Percentiles rank a stretch among this genome's conserved stretches.
phyloP scores from a whole-genome alignment of 2,113 vertebrate species.

The Chinchilla lanigera region DNA sequence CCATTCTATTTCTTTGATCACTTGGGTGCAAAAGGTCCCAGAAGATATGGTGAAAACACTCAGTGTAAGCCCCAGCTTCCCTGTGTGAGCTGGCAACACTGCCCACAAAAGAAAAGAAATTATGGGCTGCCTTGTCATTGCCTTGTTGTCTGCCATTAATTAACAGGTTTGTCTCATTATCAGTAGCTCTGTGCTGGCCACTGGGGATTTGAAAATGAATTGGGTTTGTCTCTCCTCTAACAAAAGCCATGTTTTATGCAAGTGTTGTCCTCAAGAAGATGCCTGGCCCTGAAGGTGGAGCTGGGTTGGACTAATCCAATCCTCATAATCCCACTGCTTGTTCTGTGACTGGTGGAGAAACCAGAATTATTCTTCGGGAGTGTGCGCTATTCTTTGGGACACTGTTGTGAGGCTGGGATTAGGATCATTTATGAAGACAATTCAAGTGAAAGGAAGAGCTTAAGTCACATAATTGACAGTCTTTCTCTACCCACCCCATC shows the following conservation, averaged over 20 bases:
- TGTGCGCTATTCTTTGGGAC: neutral
- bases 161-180: neutral
- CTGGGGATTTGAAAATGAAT: neutral
- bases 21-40: neutral
- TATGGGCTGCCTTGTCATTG: neutral
- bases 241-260: neutral
- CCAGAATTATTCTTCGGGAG: neutral
- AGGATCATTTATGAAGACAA: neutral
- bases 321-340: neutral
- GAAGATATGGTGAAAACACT: neutral
- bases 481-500: neutral
- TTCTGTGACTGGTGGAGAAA: neutral
- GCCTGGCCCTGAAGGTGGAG: neutral
- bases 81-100: neutral
- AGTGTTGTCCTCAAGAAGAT: neutral
- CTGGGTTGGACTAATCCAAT: neutral
- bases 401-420: neutral
- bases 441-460: neutral
- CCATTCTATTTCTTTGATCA: neutral
- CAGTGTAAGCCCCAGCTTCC: neutral
- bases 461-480: neutral
- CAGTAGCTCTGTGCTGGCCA: neutral
- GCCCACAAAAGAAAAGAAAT: neutral
- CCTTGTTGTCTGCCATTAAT: neutral
- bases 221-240: neutral